These are phyloP conservation scores for Micronycteris hirsuta DNA, from an alignment of 2,113 vertebrate genomes.

Conservation along the genomic window DNA sequence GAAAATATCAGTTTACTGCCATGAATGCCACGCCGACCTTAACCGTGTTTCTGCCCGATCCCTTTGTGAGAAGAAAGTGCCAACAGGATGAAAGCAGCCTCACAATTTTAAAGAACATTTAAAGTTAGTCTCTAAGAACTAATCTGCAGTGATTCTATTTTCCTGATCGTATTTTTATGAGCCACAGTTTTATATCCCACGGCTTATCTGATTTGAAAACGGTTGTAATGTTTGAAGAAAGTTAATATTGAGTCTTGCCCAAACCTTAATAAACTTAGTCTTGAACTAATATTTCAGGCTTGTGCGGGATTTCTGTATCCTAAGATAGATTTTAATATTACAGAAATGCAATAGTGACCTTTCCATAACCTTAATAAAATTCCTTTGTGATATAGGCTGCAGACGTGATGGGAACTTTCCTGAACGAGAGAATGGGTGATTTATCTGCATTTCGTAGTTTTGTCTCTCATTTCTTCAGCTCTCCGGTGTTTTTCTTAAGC, in stretches of 20 bases:
- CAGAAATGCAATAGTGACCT: slow-evolving; percentile 76
- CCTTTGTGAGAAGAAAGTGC: neutral
- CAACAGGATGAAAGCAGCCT: neutral
- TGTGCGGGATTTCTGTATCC: slow-evolving; percentile 68
- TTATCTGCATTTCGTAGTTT: slow-evolving; percentile 63
- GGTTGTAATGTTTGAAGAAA: slow-evolving; percentile 70
- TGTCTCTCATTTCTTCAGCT: slow-evolving; percentile 49
- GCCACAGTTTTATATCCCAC: slow-evolving; percentile 52
- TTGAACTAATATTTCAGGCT: slow-evolving; percentile 69
- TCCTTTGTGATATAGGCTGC: slow-evolving; percentile 38
- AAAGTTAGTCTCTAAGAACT: slow-evolving; percentile 47
- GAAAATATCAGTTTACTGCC: slow-evolving; percentile 26
- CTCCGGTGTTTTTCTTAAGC: slow-evolving; percentile 26
- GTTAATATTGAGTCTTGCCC: slow-evolving; percentile 53
- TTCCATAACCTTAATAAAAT: slow-evolving; percentile 69
- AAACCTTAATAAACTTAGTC: slow-evolving; percentile 70
- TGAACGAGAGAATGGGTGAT: neutral
- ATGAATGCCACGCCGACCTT: neutral
- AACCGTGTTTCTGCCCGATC: neutral
- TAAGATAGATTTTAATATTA: slow-evolving; percentile 77
- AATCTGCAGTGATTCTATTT: slow-evolving; percentile 51
- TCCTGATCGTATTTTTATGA: slow-evolving; percentile 73
- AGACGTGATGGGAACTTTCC: slow-evolving; percentile 53
- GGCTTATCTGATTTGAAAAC: slow-evolving; percentile 75
- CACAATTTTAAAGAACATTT: slow-evolving; percentile 22